Evolutionary conservation across 2,113 vertebrate species (phyloP).

Genomic region (Falcunculus frontatus): DNA sequence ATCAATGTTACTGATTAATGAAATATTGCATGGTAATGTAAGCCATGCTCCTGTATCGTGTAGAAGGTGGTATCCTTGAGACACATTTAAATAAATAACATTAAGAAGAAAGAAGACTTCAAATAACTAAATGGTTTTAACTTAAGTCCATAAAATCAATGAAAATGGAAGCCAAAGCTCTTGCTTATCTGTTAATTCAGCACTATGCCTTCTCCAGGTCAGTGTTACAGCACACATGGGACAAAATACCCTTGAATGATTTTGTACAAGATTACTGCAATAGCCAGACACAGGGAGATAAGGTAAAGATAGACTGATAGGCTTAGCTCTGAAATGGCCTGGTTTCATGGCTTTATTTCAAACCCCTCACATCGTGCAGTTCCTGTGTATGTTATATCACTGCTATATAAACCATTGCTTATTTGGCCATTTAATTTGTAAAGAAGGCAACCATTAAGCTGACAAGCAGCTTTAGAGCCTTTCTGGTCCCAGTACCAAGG

Average conservation of each 20-base stretch:
- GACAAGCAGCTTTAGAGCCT: not conserved
- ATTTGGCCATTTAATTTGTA: not conserved
- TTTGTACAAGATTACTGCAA: constrained; percentile 35
- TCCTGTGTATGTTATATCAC: not conserved
- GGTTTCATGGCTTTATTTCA: not conserved
- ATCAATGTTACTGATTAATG: not conserved
- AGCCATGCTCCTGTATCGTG: not conserved
- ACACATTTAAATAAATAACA: constrained; percentile 34
- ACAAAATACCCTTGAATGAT: constrained; percentile 56
- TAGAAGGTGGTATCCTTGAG: constrained; percentile 4
- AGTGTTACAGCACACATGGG: constrained; percentile 35
- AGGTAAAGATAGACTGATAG: constrained; percentile 22
- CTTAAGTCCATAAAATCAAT: constrained; percentile 54
- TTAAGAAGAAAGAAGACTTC: constrained; percentile 14
- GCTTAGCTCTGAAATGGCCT: constrained; percentile 5
- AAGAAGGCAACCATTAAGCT: not conserved
- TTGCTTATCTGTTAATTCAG: constrained; percentile 42
- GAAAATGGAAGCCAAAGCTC: constrained; percentile 32
- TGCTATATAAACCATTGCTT: not conserved
- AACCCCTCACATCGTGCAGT: not conserved
- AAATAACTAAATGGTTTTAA: constrained; percentile 25
- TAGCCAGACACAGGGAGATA: constrained; percentile 5
- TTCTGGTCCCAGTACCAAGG: not conserved
- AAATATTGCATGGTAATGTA: constrained; percentile 9
- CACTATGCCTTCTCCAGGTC: constrained; percentile 1